Base-by-base conservation (phyloP, 1,140 invertebrate species). In the Asobara japonica region DNA sequence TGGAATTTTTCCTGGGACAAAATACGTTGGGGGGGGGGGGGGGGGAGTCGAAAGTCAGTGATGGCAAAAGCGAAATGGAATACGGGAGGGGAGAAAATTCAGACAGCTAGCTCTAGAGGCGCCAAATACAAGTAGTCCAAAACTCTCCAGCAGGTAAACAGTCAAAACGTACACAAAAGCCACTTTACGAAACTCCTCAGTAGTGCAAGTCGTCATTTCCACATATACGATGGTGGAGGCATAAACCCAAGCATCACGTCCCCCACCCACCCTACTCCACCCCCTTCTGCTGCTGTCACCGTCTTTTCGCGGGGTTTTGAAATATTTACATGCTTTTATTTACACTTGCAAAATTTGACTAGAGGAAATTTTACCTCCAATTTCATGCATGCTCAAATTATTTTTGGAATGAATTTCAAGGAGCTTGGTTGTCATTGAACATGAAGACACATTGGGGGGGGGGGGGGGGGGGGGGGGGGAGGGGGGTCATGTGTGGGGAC, bases 121-220 rank as follows among this genome's bases (percentile, higher is more conserved):
- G 51, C 22, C 51, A 56, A 56, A 56, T 56, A 22, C 51, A 56
- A 25, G 51, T 56, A 56, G 51, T 56, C 22, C 51, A 25, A 56
- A 56, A 56, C 51, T 56, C 51, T 56, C 51, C 51, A 56, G 10
- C 22, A 56, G 22, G 51, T 56, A 56, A 56, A 56, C 22, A 56
- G 51, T 56, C 20, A 56, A 56, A 56, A 56, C 22, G 51, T 56
- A 56, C 22, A 56, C 51, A 56, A 56, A 56, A 56, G 51, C 51
- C 51, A 56, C 51, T 56, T 56, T 56, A 56, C 51, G 51, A 56
- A 56, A 56, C 51, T 56, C 20, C 51, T 56, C 51, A 6, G 51
- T 13, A 56, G 22, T 56, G 51, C 20, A 56, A 56, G 51, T 56
- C 51, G 51, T 56, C 51, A 22, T 13, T 27, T 56, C 11, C 51